These are phyloP conservation scores for Numenius phaeopus DNA, from an alignment of 2,797 vertebrate species.

Conservation along the genomic window DNA sequence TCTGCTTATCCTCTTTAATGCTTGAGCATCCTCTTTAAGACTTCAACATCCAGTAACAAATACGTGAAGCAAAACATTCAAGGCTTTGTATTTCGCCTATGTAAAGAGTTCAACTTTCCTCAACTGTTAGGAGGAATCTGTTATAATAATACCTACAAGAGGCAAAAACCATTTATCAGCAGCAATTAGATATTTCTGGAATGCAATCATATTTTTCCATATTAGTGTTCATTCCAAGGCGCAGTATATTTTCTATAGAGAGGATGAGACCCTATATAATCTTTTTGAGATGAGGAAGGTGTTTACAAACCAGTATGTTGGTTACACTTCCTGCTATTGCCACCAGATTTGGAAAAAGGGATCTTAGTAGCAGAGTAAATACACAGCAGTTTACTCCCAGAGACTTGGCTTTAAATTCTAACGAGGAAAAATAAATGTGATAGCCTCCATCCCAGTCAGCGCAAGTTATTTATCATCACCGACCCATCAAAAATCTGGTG, in stretches of 20 bases:
- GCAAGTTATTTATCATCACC: constrained; percentile 1
- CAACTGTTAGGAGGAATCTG: not conserved
- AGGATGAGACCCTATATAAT: not conserved
- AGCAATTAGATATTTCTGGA: not conserved
- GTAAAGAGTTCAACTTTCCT: not conserved
- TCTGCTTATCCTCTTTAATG: not conserved
- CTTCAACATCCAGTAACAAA: not conserved
- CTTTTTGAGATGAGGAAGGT: not conserved
- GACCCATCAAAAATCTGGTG: not conserved
- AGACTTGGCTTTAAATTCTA: not conserved
- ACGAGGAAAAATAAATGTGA: not conserved
- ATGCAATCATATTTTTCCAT: not conserved
- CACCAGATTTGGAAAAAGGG: not conserved
- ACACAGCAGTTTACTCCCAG: not conserved
- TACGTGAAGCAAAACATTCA: not conserved
- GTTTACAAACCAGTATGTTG: not conserved
- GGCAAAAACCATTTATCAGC: not conserved
- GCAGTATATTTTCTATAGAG: not conserved
- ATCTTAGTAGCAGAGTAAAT: not conserved
- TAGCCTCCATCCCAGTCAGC: not conserved
- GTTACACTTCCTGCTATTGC: not conserved
- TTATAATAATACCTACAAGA: not conserved
- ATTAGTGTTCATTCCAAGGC: not conserved
- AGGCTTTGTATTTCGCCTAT: not conserved
- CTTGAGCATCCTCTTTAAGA: not conserved